Evolutionary conservation across 2,113 vertebrate genomes (phyloP), one percentile per base, ranked within the genome.

Genomic region (Argyrosomus japonicus): DNA sequence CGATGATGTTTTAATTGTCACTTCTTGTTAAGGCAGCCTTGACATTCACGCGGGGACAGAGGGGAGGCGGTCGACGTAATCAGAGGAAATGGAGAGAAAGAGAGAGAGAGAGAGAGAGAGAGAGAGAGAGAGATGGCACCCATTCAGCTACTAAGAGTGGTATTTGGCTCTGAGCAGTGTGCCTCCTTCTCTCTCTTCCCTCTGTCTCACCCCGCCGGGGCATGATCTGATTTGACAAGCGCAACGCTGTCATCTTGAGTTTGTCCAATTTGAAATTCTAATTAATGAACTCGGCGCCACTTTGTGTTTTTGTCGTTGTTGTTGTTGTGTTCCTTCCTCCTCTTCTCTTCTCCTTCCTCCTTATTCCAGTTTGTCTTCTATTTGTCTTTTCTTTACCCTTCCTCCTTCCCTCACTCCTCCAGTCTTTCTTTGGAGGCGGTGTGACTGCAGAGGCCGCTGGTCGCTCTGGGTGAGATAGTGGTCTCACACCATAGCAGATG

Each of bases 231-330:
- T 95, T 93, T 94, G 94, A 95, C 94, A 95, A 95, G 94, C 86
- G 82, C 86, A 78, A 58, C 78, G 86, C 94, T 95, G 95, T 96
- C 94, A 94, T 95, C 93, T 95, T 92, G 82, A 92, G 90, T 95
- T 95, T 93, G 93, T 95, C 94, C 92, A 89, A 95, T 95, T 95
- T 95, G 91, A 95, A 95, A 94, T 93, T 95, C 91, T 94, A 95
- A 95, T 95, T 95, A 95, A 94, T 93, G 93, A 93, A 95, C 94
- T 94, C 84, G 43, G 81, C 83, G 88, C 92, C 92, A 93, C 93
- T 92, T 93, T 93, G 88, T 88, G 88, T 93, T 86, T 90, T 86
- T 92, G 69, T 87, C 19, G 70, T 83, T 68, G 82, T 85, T 79
- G 79, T 79, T 51, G 45, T 67, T 43, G 27, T 53, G 53, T 3